Evolutionary conservation across 1,140 invertebrate species (phyloP).

Genomic region (Drosophila nigromelanica): DNA sequence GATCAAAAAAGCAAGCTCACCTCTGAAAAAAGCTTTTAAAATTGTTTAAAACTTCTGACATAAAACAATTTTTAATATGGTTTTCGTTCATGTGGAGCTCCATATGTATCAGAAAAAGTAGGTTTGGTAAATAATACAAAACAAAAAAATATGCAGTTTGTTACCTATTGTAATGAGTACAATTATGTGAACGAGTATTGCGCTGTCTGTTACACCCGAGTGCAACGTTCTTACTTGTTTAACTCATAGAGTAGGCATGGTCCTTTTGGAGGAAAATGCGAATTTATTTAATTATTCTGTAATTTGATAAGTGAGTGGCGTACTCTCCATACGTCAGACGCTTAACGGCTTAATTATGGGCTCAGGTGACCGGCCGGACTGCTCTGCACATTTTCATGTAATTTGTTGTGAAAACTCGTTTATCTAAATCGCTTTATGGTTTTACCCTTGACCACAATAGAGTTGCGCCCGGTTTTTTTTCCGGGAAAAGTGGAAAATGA

Average conservation of each 20-base stretch:
- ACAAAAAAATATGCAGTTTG: too few relatives aligned
- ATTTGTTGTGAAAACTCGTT: constrained; percentile 59
- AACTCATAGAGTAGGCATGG: neutral
- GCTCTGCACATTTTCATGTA: constrained; percentile 39
- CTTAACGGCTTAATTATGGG: constrained; percentile 61
- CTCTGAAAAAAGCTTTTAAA: too few relatives aligned
- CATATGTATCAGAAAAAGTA: too few relatives aligned
- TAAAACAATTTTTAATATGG: too few relatives aligned
- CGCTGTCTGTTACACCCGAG: too few relatives aligned
- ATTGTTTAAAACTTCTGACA: too few relatives aligned
- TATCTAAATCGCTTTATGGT: constrained; percentile 37
- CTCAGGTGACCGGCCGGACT: constrained; percentile 7
- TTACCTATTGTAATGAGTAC: too few relatives aligned
- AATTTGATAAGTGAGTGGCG: constrained; percentile 22
- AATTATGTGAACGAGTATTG: too few relatives aligned
- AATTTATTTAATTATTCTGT: constrained; percentile 1
- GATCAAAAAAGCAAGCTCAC: too few relatives aligned
- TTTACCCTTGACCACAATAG: constrained; percentile 53
- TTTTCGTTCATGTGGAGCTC: too few relatives aligned
- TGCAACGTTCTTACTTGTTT: too few relatives aligned
- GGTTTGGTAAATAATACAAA: too few relatives aligned
- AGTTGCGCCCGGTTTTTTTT: constrained; percentile 12
- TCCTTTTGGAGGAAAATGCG: neutral
- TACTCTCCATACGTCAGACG: neutral
- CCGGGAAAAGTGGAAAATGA: constrained; percentile 32